Percentiles rank a stretch among this genome's conserved stretches.
These are phyloP conservation scores for Heteromormyrus szaboi DNA, from an alignment of 2,797 vertebrate genomes.

Conservation along the genomic window DNA sequence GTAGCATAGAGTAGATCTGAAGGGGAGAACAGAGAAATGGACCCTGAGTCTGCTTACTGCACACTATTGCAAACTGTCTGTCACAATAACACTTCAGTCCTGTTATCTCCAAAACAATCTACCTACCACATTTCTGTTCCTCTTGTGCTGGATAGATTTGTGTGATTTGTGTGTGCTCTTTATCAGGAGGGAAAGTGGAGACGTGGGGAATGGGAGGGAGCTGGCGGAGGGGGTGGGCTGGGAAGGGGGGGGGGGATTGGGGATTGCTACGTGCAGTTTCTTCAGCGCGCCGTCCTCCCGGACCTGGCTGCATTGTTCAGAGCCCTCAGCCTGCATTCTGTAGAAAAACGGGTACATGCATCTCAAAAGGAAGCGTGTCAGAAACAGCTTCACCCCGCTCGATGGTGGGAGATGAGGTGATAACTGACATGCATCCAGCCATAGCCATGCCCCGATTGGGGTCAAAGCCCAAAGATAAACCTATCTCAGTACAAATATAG, in stretches of 20 bases:
- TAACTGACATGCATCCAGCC: slow-evolving; percentile 55
- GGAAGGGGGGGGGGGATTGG: not conserved
- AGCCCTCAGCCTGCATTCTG: slow-evolving; percentile 61
- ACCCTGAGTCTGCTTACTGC: not conserved
- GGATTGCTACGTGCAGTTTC: slow-evolving; percentile 63
- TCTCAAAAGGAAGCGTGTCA: slow-evolving; percentile 40
- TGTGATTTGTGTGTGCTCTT: not conserved
- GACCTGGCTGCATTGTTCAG: slow-evolving; percentile 53
- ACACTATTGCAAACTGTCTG: slow-evolving; percentile 15
- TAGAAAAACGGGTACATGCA: slow-evolving; percentile 52
- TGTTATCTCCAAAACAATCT: slow-evolving; percentile 27
- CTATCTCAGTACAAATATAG: slow-evolving; percentile 43
- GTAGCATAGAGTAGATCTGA: not conserved
- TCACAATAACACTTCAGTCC: slow-evolving; percentile 20
- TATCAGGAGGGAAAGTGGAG: not conserved
- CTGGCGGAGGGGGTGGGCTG: not conserved
- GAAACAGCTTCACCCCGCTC: slow-evolving; percentile 33
- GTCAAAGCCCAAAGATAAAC: slow-evolving; percentile 59
- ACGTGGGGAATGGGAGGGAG: not conserved
- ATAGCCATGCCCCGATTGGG: slow-evolving; percentile 46
- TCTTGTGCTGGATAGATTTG: not conserved
- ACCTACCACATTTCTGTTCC: slow-evolving; percentile 18
- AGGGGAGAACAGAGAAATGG: not conserved
- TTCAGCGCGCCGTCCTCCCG: slow-evolving; percentile 43
- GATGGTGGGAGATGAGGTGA: slow-evolving; percentile 47